Base-by-base conservation (phyloP, 2,797 vertebrate genomes). In the Coilia nasus region DNA sequence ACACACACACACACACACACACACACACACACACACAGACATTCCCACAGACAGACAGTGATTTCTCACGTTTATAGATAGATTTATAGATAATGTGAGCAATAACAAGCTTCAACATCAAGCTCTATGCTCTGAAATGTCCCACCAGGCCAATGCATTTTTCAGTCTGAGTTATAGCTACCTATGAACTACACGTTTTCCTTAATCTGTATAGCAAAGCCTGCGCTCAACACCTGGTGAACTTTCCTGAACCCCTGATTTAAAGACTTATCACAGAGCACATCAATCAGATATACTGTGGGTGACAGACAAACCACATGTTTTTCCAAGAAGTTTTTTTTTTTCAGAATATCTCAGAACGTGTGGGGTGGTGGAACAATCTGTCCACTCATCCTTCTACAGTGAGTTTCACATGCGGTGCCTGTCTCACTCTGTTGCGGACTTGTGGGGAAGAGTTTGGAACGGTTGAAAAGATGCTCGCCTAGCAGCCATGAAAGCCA, bases 191-290 rank as follows among this genome's bases (percentile, higher is more conserved):
- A 44, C 71, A 78, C 31, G 6, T 78, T 11, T 15, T 35, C 71
- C 71, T 44, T 78, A 41, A 21, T 78, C 71, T 78, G 71, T 44
- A 78, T 10, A 21, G 71, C 19, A 41, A 31, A 44, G 71, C 21
- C 35, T 78, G 71, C 71, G 19, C 35, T 78, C 71, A 78, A 44
- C 71, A 44, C 71, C 71, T 78, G 35, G 31, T 78, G 71, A 44
- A 78, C 71, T 44, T 78, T 11, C 5, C 71, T 78, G 31, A 78
- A 35, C 6, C 35, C 71, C 35, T 78, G 71, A 78, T 78, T 44
- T 78, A 44, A 78, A 41, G 71, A 35, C 67, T 75, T 75, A 75
- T 75, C 28, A 78, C 71, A 21, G 9, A 17, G 35, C 31, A 78
- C 71, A 78, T 78, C 71, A 41, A 78, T 78, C 71, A 78, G 31